Percentiles rank a stretch among this genome's conserved stretches.
phyloP scores from a whole-genome alignment of 2,888 invertebrate genomes.

The Lithophane ornitopus region DNA sequence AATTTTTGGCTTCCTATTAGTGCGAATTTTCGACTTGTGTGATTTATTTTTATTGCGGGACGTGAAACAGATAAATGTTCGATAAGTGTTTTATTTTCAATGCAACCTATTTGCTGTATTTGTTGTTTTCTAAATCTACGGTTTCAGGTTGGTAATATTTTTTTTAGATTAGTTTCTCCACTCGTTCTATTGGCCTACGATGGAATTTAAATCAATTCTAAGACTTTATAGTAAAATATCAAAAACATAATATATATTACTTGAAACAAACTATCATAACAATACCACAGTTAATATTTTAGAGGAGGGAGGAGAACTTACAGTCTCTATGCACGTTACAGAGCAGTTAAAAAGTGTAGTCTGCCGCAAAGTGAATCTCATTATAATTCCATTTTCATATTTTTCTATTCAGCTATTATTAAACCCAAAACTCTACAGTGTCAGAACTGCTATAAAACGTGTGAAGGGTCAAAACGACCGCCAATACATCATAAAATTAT shows the following conservation, averaged over 20 bases:
- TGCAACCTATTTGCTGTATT: constrained; percentile 8
- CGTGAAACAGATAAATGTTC: constrained; percentile 55
- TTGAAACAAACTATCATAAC: background rate
- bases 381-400: constrained; percentile 60
- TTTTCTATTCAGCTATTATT: constrained; percentile 64
- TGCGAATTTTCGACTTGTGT: constrained; percentile 79
- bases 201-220: background rate
- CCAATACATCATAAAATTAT: constrained; percentile 90
- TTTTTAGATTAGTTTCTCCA: background rate
- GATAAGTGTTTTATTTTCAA: constrained; percentile 46
- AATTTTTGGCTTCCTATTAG: constrained; percentile 86
- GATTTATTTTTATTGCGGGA: constrained; percentile 77
- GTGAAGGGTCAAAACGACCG: constrained; percentile 88
- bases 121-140: background rate
- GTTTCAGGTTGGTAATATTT: background rate
- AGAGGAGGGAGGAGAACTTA: background rate
- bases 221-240: background rate
- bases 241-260: too few relatives aligned
- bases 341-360: constrained; percentile 17
- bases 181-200: too few relatives aligned
- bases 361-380: constrained; percentile 43
- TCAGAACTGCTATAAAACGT: constrained; percentile 85
- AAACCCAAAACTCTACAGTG: constrained; percentile 73
- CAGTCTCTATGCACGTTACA: background rate
- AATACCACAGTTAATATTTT: background rate